Base-by-base conservation (phyloP, 2,888 invertebrate genomes). In the Morpho deidamia region DNA sequence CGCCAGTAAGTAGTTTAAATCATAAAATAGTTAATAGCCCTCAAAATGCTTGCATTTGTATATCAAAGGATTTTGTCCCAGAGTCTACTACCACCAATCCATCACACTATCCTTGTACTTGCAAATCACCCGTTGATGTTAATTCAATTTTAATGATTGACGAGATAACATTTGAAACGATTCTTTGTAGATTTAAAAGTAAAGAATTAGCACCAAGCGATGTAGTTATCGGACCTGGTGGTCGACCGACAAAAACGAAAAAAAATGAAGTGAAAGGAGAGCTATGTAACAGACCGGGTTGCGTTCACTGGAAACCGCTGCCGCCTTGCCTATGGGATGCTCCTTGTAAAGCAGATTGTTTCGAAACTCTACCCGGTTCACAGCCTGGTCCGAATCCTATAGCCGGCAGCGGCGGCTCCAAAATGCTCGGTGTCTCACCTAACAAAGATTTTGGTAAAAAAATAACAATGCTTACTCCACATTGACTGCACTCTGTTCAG, bases 301-400 rank as follows among this genome's bases (percentile, higher is more conserved):
- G 83, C 63, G 64, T 86, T 11, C 83, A 83, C 62, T 84, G 83
- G 77, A 69, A 83, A 62, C 83, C 85, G 23, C 84, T 87, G 53
- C 74, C 83, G 55, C 85, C 84, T 11, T 87, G 85, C 60, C 70
- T 83, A 45, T 86, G 84, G 82, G 73, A 86, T 60, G 69, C 72
- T 44, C 86, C 87, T 47, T 88, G 86, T 63, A 85, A 83, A 70
- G 86, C 86, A 1, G 86, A 85, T 62, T 85, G 85, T 68, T 86
- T 85, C 49, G 83, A 85, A 60, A 69, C 83, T 35, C 76, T 65
- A 2, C 72, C 73, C 23, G 76, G 75, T 33, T 74, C 78, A 43
- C 77, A 75, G 55, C 79, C 80, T 8, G 79, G 80, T 42, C 76
- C 77, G 44, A 83, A 82, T 56, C 71, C 67, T 7, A 59, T 75